Evolutionary conservation across 1,140 invertebrate genomes (phyloP), one percentile per base, ranked within the genome.

Genomic region (Antheraea mylitta): DNA sequence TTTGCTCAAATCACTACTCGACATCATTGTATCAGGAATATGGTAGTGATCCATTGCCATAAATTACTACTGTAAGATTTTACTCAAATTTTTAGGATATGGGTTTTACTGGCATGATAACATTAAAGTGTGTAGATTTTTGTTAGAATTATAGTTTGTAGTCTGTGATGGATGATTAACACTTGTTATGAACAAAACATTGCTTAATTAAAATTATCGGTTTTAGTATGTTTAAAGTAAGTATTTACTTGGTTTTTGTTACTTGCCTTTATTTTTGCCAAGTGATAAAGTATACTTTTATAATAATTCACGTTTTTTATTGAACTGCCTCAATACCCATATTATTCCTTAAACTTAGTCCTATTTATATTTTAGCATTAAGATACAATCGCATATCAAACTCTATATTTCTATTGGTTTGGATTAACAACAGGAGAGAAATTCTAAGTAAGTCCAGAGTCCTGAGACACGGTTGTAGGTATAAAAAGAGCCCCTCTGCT

Each of bases 111-210:
- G 45, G 45, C 16, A 16, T 53, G 45, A 53, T 53, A 42, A 42
- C 38, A 11, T 59, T 59, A 59, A 59, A 60, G 59, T 19, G 18
- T 22, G 22, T 37, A 36, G 22, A 30, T 37, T 63, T 63, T 8
- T 37, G 22, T 10, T 36, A 63, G 36, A 37, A 63, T 30, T 63
- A 37, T 63, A 63, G 61, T n/a, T 37, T 63, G 30, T 37, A 63
- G 61, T 60, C 61, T 63, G 16, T 36, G 37, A 63, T 63, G 30
- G 61, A 63, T 63, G 61, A 63, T 30, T 63, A 63, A 63, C 61
- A 53, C 19, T 63, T 63, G 61, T 63, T 63, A 63, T 37, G 61
- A 63, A 60, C 59, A 60, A 63, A 37, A 63, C 22, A 36, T 18
- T 30, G 37, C 16, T 63, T 63, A 63, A 63, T 37, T 63, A 63